Evolutionary conservation across 2,888 invertebrate species (phyloP).

Genomic region (Neocrepidodera transversa): DNA sequence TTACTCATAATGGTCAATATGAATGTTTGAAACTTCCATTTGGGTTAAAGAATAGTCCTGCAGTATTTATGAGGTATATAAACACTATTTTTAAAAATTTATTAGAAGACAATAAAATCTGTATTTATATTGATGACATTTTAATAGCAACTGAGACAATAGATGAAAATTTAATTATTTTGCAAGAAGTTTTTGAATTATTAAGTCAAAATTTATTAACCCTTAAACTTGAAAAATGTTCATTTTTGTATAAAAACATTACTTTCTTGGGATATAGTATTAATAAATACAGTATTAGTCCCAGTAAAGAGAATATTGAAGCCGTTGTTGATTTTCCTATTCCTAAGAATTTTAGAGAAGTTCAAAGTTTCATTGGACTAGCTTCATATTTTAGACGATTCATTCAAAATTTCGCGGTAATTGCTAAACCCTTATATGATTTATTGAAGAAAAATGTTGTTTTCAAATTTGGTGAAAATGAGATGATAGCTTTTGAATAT

Average conservation of each 20-base stretch:
- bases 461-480: slow-evolving; percentile 1
- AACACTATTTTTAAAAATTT: too few relatives aligned
- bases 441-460: neutral
- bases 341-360: slow-evolving; percentile 21
- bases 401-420: slow-evolving; percentile 29
- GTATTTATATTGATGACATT: slow-evolving; percentile 19
- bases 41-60: too few relatives aligned
- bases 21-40: neutral
- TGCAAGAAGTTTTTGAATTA: slow-evolving; percentile 13
- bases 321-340: slow-evolving; percentile 29
- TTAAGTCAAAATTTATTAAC: neutral
- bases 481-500: slow-evolving; percentile 10
- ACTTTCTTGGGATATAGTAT: neutral
- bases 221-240: neutral
- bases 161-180: slow-evolving; percentile 9
- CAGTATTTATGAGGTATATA: too few relatives aligned
- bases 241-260: neutral
- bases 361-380: slow-evolving; percentile 32
- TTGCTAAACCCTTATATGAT: slow-evolving; percentile 16
- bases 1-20: neutral
- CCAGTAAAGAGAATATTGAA: slow-evolving; percentile 24
- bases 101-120: too few relatives aligned
- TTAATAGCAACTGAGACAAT: slow-evolving; percentile 13
- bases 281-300: slow-evolving; percentile 3
- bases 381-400: slow-evolving; percentile 33